Evolutionary conservation across 2,797 vertebrate genomes (phyloP), one percentile per base, ranked within the genome.

Genomic region (Takifugu ocellatus): DNA sequence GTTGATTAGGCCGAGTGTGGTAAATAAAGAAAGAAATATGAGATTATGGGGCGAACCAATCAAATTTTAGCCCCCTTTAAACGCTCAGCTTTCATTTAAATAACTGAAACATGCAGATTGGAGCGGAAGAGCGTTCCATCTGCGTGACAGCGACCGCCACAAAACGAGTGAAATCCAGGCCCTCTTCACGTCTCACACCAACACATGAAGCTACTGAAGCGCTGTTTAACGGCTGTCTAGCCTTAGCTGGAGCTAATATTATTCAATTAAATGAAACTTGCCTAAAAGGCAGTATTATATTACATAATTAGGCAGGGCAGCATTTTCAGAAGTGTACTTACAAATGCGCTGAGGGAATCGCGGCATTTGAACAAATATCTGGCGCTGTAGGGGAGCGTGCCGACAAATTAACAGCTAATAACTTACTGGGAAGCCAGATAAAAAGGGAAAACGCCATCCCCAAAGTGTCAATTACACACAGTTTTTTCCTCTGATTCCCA

Each of bases 401-500:
- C 87, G 93, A 95, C 95, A 95, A 97, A 98, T 98, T 96, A 98
- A 93, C 94, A 94, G 95, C 88, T 97, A 96, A 97, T 96, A 97
- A 94, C 94, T 94, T 94, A 94, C 92, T 92, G 93, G 90, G 94
- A 95, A 82, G 82, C 79, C 78, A 82, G 88, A 88, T 89, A 87
- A 90, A 89, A 84, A 78, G 83, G 72, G 65, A 72, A 78, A 83
- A 86, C 83, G 79, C 59, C 61, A 78, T 84, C 90, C 88, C 90
- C 87, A 87, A 91, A 82, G 89, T 92, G 88, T 92, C 91, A 92
- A 91, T 92, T 93, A 90, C 83, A 87, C 88, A 87, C 76, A 51
- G 74, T 84, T 89, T 87, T 89, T 75, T 72, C 88, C 88, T 88
- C 72, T 85, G 84, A 91, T 90, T 91, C 87, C 70, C 68, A 84